phyloP scores from a whole-genome alignment of 1,140 invertebrate species.

The Lucilia sericata region DNA sequence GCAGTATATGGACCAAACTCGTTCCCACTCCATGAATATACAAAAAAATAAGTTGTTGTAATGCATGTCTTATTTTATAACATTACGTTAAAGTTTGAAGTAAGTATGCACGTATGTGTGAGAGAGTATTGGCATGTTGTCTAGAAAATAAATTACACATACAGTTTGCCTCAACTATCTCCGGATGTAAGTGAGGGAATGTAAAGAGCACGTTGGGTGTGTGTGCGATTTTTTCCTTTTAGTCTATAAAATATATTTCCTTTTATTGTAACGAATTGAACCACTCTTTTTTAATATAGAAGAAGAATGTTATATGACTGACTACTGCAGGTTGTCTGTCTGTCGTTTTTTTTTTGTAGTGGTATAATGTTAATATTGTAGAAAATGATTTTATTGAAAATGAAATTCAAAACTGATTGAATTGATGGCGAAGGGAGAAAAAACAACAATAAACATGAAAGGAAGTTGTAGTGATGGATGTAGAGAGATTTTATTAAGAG shows the following conservation, averaged over 20 bases:
- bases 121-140: neutral
- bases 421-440: neutral
- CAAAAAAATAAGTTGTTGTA: neutral
- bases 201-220: no score
- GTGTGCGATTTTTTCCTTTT: no score
- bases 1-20: no score
- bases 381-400: conserved; percentile 1
- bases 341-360: no score
- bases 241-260: no score
- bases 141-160: neutral
- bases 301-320: no score
- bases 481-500: neutral
- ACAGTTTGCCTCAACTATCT: neutral
- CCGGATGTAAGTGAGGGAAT: no score
- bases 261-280: no score
- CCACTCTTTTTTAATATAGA: no score
- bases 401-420: conserved; percentile 9
- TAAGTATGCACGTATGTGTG: neutral
- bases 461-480: neutral
- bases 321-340: no score
- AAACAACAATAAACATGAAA: neutral
- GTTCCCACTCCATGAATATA: neutral
- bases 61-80: neutral
- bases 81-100: no score
- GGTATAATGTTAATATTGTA: neutral